These are phyloP conservation scores for Agapornis roseicollis DNA, from an alignment of 2,113 vertebrate genomes.

Conservation along the genomic window DNA sequence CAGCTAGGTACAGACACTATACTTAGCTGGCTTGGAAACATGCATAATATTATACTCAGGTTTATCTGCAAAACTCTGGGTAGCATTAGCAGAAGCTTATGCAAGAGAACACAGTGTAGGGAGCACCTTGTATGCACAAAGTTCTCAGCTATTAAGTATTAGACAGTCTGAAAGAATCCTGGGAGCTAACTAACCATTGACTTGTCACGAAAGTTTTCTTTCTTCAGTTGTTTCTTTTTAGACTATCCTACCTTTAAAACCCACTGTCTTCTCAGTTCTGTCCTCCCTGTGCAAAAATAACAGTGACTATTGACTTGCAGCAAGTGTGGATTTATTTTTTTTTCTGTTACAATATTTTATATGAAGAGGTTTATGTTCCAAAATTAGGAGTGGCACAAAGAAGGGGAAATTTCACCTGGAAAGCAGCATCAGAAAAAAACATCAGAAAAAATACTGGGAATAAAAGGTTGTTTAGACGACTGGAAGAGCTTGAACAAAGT, in stretches of 20 bases:
- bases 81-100: neutral
- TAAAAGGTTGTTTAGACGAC: neutral
- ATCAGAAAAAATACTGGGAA: neutral
- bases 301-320: neutral
- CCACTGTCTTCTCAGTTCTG: neutral
- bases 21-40: neutral
- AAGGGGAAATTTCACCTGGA: neutral
- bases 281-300: neutral
- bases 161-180: slow-evolving; percentile 1
- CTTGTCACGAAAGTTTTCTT: neutral
- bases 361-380: neutral
- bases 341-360: neutral
- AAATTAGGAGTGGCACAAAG: neutral
- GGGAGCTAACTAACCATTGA: neutral
- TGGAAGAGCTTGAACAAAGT: neutral
- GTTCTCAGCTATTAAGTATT: neutral
- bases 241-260: neutral
- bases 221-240: neutral
- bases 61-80: neutral
- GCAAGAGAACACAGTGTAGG: neutral
- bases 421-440: neutral
- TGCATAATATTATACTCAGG: neutral
- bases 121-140: neutral
- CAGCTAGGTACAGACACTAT: neutral
- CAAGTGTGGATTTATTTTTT: neutral